phyloP scores from a whole-genome alignment of 2,797 vertebrate species.

The Gallinago nigripennis region DNA sequence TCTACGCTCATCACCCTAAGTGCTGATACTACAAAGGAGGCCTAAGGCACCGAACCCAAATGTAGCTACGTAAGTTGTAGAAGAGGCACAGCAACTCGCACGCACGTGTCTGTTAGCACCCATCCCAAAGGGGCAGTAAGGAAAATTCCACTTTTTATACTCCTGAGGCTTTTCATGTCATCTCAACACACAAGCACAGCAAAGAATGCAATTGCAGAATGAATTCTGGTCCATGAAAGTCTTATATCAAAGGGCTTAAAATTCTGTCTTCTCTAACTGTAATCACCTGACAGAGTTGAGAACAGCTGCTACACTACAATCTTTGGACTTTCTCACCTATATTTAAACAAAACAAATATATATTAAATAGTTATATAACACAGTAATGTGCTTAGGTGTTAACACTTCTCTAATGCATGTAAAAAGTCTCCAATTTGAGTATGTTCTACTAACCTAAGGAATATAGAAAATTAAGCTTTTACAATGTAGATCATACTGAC shows the following conservation, averaged over 20 bases:
- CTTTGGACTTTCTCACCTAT: not conserved
- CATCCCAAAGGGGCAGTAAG: not conserved
- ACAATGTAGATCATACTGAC: not conserved
- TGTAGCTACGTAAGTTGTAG: not conserved
- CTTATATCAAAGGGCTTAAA: not conserved
- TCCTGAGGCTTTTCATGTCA: not conserved
- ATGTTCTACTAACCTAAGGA: not conserved
- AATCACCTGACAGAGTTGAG: not conserved
- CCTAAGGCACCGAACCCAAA: not conserved
- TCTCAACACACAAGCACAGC: not conserved
- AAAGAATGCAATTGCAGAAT: not conserved
- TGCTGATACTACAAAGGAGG: accelerated
- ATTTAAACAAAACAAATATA: not conserved
- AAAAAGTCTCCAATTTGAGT: not conserved
- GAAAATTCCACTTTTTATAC: not conserved
- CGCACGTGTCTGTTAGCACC: accelerated
- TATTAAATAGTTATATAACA: not conserved
- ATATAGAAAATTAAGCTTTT: not conserved
- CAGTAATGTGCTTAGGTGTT: not conserved
- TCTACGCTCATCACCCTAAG: not conserved
- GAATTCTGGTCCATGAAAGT: not conserved
- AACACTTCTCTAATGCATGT: not conserved
- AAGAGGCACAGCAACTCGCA: not conserved
- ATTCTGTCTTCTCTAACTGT: not conserved
- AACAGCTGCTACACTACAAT: not conserved